Evolutionary conservation across 2,113 vertebrate genomes (phyloP), one percentile per base, ranked within the genome.

Genomic region (Zosterops japonicus): DNA sequence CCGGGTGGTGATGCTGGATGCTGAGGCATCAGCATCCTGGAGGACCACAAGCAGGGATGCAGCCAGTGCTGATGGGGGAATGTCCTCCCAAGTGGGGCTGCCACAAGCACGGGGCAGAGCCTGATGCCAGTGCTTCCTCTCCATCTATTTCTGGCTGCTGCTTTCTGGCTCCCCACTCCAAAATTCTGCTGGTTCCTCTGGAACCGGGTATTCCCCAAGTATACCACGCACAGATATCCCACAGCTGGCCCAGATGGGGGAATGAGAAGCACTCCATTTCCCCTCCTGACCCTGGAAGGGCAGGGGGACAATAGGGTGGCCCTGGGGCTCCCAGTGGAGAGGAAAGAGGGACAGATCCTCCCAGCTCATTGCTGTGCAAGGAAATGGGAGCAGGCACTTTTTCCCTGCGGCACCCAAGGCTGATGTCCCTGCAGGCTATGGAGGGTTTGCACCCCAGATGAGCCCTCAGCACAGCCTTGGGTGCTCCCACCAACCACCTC

Each of bases 331-430:
- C 14, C n/a, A 35, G 15, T 2, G 1, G 9, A 17, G 8, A 52
- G 20, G 50, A 64, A 90, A 49, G 24, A 72, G 12, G 53, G 55
- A 74, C 25, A 35, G 2, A 2, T 33, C 42, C 47, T 74, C 46
- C 22, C 2, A 1, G 47, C 11, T 75, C 61, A 82, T 53, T 0
- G 0, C 39, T 59, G 41, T 50, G 39, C 1, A 0, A 84, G 60
- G 65, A 84, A 82, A 92, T 5, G 12, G 70, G 14, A 87, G 56
- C 2, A 7, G 61, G 35, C 0, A 0, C 27, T 69, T 87, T 18
- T 13, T 22, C 35, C 21, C 36, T 0, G 0, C 0, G 0, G 23
- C 15, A 47, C 8, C 8, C 77, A 39, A 6, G 1, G 27, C 23
- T 5, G 3, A 68, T 42, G 13, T 36, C 49, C 39, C 16, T 27